phyloP scores from a whole-genome alignment of 2,888 invertebrate genomes.

The Tetheella fluctuosa region DNA sequence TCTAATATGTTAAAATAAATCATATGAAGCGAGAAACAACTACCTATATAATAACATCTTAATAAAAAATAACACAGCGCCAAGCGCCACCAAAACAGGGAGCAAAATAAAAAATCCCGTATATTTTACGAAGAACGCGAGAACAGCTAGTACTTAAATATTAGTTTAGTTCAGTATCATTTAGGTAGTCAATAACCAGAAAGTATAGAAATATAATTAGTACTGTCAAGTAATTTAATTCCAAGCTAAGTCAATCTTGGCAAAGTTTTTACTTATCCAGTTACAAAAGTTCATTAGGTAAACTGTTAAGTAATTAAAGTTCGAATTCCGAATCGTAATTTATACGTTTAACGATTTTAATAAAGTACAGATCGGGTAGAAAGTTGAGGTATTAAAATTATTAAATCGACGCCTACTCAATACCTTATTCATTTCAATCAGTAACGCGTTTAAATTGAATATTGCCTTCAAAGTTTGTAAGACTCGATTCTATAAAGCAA shows the following conservation, averaged over 20 bases:
- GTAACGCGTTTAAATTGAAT: neutral
- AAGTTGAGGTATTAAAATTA: neutral
- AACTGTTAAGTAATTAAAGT: constrained; percentile 1
- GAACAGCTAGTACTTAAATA: no score
- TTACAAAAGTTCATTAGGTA: neutral
- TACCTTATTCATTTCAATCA: constrained; percentile 7
- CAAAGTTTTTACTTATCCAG: neutral
- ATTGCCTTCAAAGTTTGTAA: constrained; percentile 9
- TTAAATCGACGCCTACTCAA: neutral
- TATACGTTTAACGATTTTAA: constrained; percentile 3
- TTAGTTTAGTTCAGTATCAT: no score
- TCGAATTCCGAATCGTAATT: constrained; percentile 9
- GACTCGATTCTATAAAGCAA: neutral
- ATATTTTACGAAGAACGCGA: no score
- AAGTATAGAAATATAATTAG: no score
- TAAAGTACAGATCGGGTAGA: neutral
- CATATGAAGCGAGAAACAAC: no score
- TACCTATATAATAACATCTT: no score
- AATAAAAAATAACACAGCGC: no score
- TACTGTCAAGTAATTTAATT: neutral
- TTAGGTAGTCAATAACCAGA: no score
- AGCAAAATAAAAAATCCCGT: no score
- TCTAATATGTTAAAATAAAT: no score
- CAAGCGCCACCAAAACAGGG: no score
- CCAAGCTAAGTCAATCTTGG: neutral